Evolutionary conservation across 2,113 vertebrate genomes (phyloP).

Genomic region (Petrocephalus zakoni): DNA sequence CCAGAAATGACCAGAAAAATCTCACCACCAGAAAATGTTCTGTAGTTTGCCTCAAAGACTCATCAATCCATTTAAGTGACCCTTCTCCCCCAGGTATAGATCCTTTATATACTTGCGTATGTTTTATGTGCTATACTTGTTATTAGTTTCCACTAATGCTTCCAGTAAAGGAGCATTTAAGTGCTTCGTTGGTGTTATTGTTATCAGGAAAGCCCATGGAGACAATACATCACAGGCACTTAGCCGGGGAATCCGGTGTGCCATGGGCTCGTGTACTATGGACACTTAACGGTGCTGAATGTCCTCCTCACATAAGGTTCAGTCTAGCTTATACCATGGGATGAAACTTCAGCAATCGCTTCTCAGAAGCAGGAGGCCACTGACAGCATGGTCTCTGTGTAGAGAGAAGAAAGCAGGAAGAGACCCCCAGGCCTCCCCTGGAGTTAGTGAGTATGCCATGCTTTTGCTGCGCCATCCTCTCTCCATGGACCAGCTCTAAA

Average conservation of each 20-base stretch:
- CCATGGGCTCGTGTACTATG: conserved; percentile 33
- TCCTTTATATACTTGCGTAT: conserved; percentile 21
- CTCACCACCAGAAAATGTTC: neutral
- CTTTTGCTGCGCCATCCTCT: neutral
- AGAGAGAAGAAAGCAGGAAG: conserved; percentile 8
- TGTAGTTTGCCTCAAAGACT: neutral
- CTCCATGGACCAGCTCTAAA: neutral
- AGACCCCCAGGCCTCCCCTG: neutral
- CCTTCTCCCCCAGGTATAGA: neutral
- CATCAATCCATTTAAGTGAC: neutral
- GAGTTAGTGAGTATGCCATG: neutral
- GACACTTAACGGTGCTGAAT: conserved; percentile 36
- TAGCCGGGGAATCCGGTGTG: conserved; percentile 34
- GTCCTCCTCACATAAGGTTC: conserved; percentile 16
- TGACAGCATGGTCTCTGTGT: conserved; percentile 28
- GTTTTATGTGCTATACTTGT: conserved; percentile 22
- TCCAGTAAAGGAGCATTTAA: conserved; percentile 34
- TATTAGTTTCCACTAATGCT: conserved; percentile 27
- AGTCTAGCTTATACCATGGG: conserved; percentile 27
- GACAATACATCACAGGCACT: conserved; percentile 37
- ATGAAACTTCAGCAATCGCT: conserved; percentile 31
- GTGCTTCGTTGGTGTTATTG: conserved; percentile 35
- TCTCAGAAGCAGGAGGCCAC: conserved; percentile 20
- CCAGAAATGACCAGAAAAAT: neutral
- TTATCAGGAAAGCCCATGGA: conserved; percentile 31